phyloP scores from a whole-genome alignment of 2,113 vertebrate species.

The Zapornia atra region DNA sequence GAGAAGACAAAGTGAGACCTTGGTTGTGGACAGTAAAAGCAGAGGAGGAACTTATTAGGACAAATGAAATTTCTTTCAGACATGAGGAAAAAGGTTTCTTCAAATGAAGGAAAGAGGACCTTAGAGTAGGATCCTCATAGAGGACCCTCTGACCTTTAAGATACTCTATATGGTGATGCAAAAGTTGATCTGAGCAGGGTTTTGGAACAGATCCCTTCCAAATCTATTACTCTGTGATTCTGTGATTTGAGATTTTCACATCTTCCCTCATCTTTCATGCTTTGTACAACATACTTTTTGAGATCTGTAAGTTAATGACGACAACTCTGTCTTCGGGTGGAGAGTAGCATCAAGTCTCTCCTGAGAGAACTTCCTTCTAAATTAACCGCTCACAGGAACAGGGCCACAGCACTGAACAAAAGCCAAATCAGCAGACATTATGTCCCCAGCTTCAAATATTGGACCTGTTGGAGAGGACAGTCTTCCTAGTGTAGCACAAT shows the following conservation, averaged over 20 bases:
- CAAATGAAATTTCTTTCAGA: background rate
- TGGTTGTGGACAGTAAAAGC: background rate
- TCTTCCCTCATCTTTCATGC: background rate
- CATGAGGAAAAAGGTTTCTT: background rate
- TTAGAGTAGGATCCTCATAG: background rate
- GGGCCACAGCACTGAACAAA: background rate
- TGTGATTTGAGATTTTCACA: background rate
- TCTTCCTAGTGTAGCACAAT: background rate
- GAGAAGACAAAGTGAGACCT: background rate
- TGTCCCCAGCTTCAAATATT: background rate
- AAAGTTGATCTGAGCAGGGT: background rate
- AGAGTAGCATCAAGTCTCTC: background rate
- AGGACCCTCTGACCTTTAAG: background rate
- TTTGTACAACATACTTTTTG: background rate
- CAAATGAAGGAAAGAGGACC: background rate
- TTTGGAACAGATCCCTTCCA: background rate
- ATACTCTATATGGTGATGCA: background rate
- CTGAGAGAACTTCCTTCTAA: background rate
- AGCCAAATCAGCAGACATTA: background rate
- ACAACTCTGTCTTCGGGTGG: accelerated
- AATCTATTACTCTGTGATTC: background rate
- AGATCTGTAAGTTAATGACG: background rate
- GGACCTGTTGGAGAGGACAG: background rate
- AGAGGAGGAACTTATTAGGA: background rate
- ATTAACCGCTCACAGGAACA: background rate